Evolutionary conservation across 1,140 invertebrate genomes (phyloP).

Genomic region (Drosophila ogumai): DNA sequence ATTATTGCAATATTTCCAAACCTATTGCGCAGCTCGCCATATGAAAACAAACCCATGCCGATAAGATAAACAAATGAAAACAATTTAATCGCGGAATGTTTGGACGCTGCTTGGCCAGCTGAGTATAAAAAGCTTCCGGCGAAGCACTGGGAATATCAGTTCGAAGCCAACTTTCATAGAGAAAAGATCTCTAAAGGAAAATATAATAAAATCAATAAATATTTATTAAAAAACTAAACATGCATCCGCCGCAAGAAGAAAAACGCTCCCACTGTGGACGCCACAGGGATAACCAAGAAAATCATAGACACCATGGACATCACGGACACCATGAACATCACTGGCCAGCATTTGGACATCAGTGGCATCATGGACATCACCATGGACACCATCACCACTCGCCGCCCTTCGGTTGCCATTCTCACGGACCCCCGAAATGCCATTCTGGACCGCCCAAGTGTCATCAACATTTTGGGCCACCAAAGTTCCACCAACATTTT

Average conservation of each 20-base stretch:
- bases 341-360: constrained; percentile 5
- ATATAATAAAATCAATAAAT: background rate
- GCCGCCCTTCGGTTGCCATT: constrained; percentile 1
- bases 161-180: background rate
- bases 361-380: constrained; percentile 14
- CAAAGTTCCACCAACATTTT: constrained; percentile 3
- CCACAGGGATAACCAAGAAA: constrained; percentile 1
- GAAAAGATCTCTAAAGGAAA: background rate
- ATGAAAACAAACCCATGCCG: background rate
- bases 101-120: background rate
- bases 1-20: constrained; percentile 6
- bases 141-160: constrained; percentile 13
- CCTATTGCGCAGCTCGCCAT: background rate
- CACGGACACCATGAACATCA: constrained; percentile 1
- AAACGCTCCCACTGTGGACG: constrained; percentile 8
- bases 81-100: constrained; percentile 14
- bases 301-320: background rate
- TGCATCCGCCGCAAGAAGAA: constrained; percentile 20
- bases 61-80: constrained; percentile 18
- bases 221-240: background rate
- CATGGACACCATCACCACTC: constrained; percentile 5
- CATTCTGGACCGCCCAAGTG: constrained; percentile 3
- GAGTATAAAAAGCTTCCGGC: constrained; percentile 17
- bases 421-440: background rate
- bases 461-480: constrained; percentile 2